These are phyloP conservation scores for Drosophila histrio DNA, from an alignment of 2,888 invertebrate genomes.

Conservation along the genomic window DNA sequence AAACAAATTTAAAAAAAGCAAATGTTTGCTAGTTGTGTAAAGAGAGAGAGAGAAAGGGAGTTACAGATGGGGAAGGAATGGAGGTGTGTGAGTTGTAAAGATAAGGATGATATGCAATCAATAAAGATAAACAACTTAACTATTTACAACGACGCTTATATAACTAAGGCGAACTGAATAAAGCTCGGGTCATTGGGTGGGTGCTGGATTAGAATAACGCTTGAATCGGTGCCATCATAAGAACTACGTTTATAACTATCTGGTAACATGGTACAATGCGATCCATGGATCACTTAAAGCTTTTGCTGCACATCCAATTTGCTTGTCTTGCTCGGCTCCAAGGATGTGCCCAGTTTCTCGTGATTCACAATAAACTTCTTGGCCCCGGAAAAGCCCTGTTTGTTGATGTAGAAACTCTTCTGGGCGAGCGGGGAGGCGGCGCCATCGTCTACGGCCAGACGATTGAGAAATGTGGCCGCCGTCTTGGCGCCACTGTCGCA, in stretches of 20 bases:
- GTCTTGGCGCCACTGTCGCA: slow-evolving; percentile 72
- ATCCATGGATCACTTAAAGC: slow-evolving; percentile 61
- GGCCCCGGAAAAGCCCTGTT: slow-evolving; percentile 76
- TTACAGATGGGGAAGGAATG: neutral
- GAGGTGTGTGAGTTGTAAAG: slow-evolving; percentile 4
- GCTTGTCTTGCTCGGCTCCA: slow-evolving; percentile 38
- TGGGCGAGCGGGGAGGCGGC: slow-evolving; percentile 57
- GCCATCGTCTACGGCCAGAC: slow-evolving; percentile 66
- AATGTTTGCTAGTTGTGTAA: neutral
- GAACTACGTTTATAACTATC: slow-evolving; percentile 27
- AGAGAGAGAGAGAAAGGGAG: neutral
- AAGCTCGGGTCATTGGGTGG: slow-evolving; percentile 52
- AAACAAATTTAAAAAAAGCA: slow-evolving; percentile 50
- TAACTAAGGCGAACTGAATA: slow-evolving; percentile 46
- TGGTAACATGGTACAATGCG: slow-evolving; percentile 36
- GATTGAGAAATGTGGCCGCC: slow-evolving; percentile 72
- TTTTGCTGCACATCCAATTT: slow-evolving; percentile 68
- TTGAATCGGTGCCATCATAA: slow-evolving; percentile 30
- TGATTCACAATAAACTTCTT: slow-evolving; percentile 79
- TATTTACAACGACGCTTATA: slow-evolving; percentile 65
- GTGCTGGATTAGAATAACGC: slow-evolving; percentile 40
- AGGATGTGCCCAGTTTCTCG: slow-evolving; percentile 54
- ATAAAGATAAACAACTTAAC: slow-evolving; percentile 54
- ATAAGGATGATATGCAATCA: slow-evolving; percentile 35
- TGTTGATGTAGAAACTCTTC: slow-evolving; percentile 78